Base-by-base conservation (phyloP, 2,797 vertebrate species). In the Sparidentex hasta region DNA sequence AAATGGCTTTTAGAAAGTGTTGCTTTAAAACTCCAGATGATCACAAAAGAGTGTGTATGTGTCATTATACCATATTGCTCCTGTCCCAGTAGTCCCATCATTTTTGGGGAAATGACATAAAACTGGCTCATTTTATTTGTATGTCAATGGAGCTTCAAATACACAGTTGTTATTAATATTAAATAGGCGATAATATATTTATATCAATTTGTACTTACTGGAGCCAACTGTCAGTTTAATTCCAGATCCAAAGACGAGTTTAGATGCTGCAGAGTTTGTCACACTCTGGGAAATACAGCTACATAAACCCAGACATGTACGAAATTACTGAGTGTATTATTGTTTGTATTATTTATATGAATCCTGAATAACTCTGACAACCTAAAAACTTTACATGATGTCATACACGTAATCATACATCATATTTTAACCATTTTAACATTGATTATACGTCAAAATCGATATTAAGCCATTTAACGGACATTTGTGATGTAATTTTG, bases 191-290 rank as follows among this genome's bases (percentile, higher is more conserved):
- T 11, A 17, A 46, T 1, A 0, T 0, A 8, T 33, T 33, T 33
- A 33, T 33, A 11, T 69, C 8, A 47, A 1, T 17, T 38, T 54
- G 0, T 9, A 81, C 80, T 82, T 13, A 78, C 59, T 59, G 69
- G 70, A 64, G 23, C 58, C 0, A 51, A 90, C 64, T 7, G 18
- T 74, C 1, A 92, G 48, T 81, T 73, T 78, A 14, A 46, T 69
- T 50, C 81, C 88, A n/a, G 78, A 67, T 7, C 84, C 87, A 76
- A 90, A 89, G 57, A 72, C 29, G 38, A 92, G 69, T 65, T 76
- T 78, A 18, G 66, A 1, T 3, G 5, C 9, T 47, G 14, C 79
- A 71, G 52, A 50, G 20, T n/a, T 1, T 51, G 58, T 81, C 84
- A 88, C 87, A 90, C 86, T 65, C 4, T 57, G 55, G 21, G 3